Evolutionary conservation across 2,797 vertebrate genomes (phyloP), one percentile per base, ranked within the genome.

Genomic region (Anomalospiza imberbis): DNA sequence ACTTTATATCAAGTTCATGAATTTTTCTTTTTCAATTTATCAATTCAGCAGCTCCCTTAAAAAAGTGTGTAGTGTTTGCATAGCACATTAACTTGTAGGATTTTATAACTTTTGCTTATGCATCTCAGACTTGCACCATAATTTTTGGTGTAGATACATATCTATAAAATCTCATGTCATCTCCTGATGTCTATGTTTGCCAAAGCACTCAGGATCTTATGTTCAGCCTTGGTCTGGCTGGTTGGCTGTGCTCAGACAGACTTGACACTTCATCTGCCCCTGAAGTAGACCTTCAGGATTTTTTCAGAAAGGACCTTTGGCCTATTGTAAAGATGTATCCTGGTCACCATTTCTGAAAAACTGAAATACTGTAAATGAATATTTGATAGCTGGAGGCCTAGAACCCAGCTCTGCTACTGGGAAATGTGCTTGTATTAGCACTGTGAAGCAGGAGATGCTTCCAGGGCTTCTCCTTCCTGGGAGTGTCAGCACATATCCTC

Each of bases 241-340:
- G 21, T 32, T 29, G 24, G 10, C 36, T 75, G 32, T 5, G 3
- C 40, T 76, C 36, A 82, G 26, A 21, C 24, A 65, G 45, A 8
- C 54, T 60, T 73, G 48, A 48, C 13, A 8, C 29, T 88, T 77
- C 18, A 25, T 47, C 34, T 78, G 9, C 19, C 25, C 65, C 25
- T 0, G 0, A 19, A 61, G 31, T 26, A 58, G 38, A 19, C 1
- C 1, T 40, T 70, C 38, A 28, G 13, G 47, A 32, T 42, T 57
- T 65, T 92, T 89, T 66, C 51, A 60, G 63, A 89, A 82, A 87
- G 40, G 31, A 75, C 13, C 21, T 86, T 53, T 75, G 29, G 16
- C 47, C 20, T 76, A 38, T 76, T 1, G 1, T 32, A 50, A 34
- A 28, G 8, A 14, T 20, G 17, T 51, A 45, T 53, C 29, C n/a